These are phyloP conservation scores for Scophthalmus maximus DNA, from an alignment of 2,113 vertebrate species.

Conservation along the genomic window DNA sequence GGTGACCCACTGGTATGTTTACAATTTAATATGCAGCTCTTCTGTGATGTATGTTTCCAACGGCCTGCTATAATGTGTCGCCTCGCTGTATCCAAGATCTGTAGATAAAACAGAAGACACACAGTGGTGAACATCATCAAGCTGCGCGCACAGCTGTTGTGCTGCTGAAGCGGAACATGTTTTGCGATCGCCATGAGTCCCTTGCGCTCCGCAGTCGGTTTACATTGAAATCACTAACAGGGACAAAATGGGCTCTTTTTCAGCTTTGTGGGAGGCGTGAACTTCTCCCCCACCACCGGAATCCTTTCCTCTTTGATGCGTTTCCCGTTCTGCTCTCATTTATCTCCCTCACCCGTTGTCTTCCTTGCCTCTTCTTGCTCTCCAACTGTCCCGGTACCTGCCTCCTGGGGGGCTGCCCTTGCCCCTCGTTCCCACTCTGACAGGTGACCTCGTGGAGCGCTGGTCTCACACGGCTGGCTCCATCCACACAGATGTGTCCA, in stretches of 20 bases:
- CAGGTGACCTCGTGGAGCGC: slow-evolving; percentile 64
- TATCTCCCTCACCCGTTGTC: slow-evolving; percentile 27
- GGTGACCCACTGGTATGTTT: too few relatives aligned
- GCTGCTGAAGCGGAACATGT: not conserved
- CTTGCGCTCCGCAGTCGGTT: not conserved
- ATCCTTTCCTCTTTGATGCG: slow-evolving; percentile 5
- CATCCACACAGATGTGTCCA: slow-evolving; percentile 74
- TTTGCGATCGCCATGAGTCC: not conserved
- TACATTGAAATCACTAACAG: not conserved
- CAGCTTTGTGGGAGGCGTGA: not conserved
- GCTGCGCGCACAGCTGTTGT: not conserved
- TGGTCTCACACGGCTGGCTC: slow-evolving; percentile 68
- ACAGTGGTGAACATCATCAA: not conserved
- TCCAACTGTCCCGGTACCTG: slow-evolving; percentile 29
- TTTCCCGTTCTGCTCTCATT: slow-evolving; percentile 22
- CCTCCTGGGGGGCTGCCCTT: slow-evolving; percentile 62
- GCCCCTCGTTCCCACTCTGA: slow-evolving; percentile 66
- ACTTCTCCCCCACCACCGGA: not conserved
- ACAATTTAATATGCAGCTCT: not conserved
- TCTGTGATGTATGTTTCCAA: not conserved
- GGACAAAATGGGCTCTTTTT: slow-evolving; percentile 2
- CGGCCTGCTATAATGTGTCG: not conserved
- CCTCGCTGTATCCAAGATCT: not conserved
- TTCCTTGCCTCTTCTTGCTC: not conserved
- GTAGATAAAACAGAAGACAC: not conserved